These are phyloP conservation scores for Glyphotaelius pellucidus DNA, from an alignment of 2,888 invertebrate species.

Conservation along the genomic window DNA sequence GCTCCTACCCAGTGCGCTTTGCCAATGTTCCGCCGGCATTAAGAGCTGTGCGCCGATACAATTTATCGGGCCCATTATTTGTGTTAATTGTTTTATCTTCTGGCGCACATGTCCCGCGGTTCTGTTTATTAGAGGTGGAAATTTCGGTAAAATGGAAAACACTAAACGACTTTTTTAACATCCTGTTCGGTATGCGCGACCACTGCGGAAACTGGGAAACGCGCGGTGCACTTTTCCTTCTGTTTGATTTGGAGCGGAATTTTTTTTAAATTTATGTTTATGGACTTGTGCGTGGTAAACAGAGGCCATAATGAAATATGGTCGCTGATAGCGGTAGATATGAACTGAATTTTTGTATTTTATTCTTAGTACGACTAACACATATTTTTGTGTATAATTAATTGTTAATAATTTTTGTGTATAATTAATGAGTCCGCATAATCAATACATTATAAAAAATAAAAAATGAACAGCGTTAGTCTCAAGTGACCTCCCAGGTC, in stretches of 20 bases:
- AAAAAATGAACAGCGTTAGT: too few species aligned
- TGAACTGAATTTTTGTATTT: too few species aligned
- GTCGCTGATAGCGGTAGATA: too few species aligned
- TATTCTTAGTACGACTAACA: too few species aligned
- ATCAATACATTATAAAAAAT: too few species aligned
- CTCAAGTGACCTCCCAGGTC: too few species aligned
- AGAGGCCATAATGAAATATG: too few species aligned
- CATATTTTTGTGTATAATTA: too few species aligned
- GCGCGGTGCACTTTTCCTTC: not conserved
- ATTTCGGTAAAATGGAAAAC: slow-evolving; percentile 9
- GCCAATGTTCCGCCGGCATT: not conserved
- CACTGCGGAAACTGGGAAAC: not conserved
- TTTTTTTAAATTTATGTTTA: not conserved
- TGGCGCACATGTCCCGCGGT: slow-evolving; percentile 52
- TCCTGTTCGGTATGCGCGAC: not conserved
- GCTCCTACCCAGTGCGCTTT: not conserved
- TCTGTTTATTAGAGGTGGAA: slow-evolving; percentile 36
- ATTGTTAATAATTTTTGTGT: too few species aligned
- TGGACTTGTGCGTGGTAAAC: not conserved
- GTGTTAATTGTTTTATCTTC: slow-evolving; percentile 61
- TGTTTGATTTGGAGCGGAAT: not conserved
- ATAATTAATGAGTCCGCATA: too few species aligned
- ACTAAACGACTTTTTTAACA: not conserved
- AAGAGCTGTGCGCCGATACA: slow-evolving; percentile 46
- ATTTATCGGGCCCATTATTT: slow-evolving; percentile 60